Percentiles rank a stretch among this genome's conserved stretches.
phyloP scores from a whole-genome alignment of 2,797 vertebrate species.

The Todus mexicanus region DNA sequence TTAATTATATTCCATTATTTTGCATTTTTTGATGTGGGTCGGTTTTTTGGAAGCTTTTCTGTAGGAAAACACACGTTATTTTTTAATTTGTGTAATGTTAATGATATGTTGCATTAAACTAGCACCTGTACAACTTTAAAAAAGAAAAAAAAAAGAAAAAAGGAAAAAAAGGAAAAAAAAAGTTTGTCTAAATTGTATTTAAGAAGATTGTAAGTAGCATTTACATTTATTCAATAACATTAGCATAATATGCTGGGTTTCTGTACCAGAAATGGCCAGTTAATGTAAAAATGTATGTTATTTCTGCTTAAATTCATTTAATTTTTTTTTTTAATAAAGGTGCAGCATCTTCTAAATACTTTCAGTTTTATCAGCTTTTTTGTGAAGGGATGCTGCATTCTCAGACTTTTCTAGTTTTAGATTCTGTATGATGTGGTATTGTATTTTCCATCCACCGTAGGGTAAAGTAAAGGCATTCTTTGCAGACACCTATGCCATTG shows the following conservation, averaged over 20 bases:
- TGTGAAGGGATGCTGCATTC: conserved; percentile 78
- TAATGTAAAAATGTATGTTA: conserved; percentile 84
- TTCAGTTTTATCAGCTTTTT: conserved; percentile 80
- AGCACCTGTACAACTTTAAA: conserved; percentile 84
- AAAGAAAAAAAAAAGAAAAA: conserved; percentile 40
- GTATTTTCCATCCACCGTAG: conserved; percentile 70
- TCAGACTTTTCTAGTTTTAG: conserved; percentile 77
- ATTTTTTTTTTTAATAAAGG: conserved; percentile 76
- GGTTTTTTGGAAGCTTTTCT: conserved; percentile 77
- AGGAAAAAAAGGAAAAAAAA: conserved; percentile 61
- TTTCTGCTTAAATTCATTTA: conserved; percentile 83
- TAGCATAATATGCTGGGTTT: conserved; percentile 81
- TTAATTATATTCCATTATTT: conserved; percentile 78
- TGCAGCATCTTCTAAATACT: conserved; percentile 80
- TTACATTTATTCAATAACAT: conserved; percentile 86
- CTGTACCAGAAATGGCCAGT: conserved; percentile 86
- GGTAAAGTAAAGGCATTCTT: conserved; percentile 72
- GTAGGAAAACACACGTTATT: conserved; percentile 75
- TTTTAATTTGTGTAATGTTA: conserved; percentile 79
- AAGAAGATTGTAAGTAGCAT: conserved; percentile 85
- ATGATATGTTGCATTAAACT: conserved; percentile 78
- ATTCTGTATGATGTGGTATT: conserved; percentile 68
- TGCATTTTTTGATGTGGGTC: conserved; percentile 76
- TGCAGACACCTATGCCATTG: conserved; percentile 71
- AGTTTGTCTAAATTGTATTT: conserved; percentile 90